phyloP scores from a whole-genome alignment of 1,140 invertebrate genomes.

The Apolygus lucorum region DNA sequence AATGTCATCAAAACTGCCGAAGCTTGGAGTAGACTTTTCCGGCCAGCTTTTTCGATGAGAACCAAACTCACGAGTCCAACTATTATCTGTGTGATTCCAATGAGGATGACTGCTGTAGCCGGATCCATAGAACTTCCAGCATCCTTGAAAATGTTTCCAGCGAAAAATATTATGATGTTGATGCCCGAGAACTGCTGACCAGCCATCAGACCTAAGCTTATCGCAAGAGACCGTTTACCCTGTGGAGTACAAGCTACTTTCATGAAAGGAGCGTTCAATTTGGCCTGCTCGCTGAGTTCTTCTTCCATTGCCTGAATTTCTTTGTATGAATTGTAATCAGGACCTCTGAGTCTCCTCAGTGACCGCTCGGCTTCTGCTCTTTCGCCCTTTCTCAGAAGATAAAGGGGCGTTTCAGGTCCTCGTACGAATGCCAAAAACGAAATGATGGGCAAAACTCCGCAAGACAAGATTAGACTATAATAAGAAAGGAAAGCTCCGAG shows the following conservation, averaged over 20 bases:
- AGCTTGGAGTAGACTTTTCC: slow-evolving; percentile 46
- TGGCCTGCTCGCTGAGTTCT: slow-evolving; percentile 48
- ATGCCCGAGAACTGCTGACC: slow-evolving; percentile 80
- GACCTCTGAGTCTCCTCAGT: slow-evolving; percentile 50
- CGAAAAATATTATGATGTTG: slow-evolving; percentile 76
- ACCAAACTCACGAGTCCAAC: slow-evolving; percentile 41
- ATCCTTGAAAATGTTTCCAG: slow-evolving; percentile 57
- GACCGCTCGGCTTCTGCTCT: slow-evolving; percentile 34
- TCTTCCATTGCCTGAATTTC: slow-evolving; percentile 59
- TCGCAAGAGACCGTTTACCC: slow-evolving; percentile 55
- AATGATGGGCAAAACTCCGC: slow-evolving; percentile 41
- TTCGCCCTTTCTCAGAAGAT: slow-evolving; percentile 34
- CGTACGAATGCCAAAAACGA: slow-evolving; percentile 42
- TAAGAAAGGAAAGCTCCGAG: slow-evolving; percentile 31
- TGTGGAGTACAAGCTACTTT: slow-evolving; percentile 48
- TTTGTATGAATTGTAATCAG: slow-evolving; percentile 56
- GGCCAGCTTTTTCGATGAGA: slow-evolving; percentile 43
- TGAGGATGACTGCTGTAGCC: slow-evolving; percentile 27
- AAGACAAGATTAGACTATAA: slow-evolving; percentile 27
- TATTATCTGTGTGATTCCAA: slow-evolving; percentile 40
- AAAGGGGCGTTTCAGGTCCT: slow-evolving; percentile 44
- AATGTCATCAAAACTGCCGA: slow-evolving; percentile 43
- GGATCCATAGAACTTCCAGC: slow-evolving; percentile 47
- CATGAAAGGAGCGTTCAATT: slow-evolving; percentile 48
- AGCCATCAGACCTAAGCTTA: slow-evolving; percentile 68